phyloP scores from a whole-genome alignment of 2,888 invertebrate genomes.

The Eupithecia exiguata region DNA sequence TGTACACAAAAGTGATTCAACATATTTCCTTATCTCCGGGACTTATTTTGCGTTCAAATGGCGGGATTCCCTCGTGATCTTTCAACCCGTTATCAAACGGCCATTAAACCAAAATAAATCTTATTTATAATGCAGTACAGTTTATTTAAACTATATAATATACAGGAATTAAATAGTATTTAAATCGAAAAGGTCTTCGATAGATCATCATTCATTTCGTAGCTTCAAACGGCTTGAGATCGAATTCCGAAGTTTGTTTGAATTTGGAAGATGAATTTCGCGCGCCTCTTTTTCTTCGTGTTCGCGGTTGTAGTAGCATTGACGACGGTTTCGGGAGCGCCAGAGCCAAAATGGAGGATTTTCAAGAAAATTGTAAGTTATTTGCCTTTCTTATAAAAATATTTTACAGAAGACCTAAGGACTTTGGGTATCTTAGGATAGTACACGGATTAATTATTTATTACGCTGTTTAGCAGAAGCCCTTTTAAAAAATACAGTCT shows the following conservation, averaged over 20 bases:
- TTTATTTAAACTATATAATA: not conserved
- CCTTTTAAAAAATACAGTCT: too few species aligned
- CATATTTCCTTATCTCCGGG: not conserved
- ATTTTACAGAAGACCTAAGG: not conserved
- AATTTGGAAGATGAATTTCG: constrained; percentile 58
- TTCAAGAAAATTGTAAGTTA: constrained; percentile 38
- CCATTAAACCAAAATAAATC: not conserved
- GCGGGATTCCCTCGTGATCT: not conserved
- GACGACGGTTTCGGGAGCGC: constrained; percentile 56
- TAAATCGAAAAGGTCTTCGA: constrained; percentile 14
- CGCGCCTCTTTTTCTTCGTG: constrained; percentile 56
- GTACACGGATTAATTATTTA: too few species aligned
- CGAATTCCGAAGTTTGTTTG: constrained; percentile 23
- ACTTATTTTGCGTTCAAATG: constrained; percentile 3
- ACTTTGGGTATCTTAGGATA: too few species aligned
- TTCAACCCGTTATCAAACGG: constrained; percentile 6
- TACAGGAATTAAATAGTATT: constrained; percentile 3
- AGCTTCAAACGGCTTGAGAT: constrained; percentile 16
- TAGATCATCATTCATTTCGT: constrained; percentile 31
- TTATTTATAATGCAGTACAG: not conserved
- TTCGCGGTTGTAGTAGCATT: constrained; percentile 58
- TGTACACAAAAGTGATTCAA: not conserved
- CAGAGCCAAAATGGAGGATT: constrained; percentile 61
- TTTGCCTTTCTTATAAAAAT: not conserved
- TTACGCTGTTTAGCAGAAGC: not conserved